Base-by-base conservation (phyloP, 2,888 invertebrate species). In the Sericinus montela region DNA sequence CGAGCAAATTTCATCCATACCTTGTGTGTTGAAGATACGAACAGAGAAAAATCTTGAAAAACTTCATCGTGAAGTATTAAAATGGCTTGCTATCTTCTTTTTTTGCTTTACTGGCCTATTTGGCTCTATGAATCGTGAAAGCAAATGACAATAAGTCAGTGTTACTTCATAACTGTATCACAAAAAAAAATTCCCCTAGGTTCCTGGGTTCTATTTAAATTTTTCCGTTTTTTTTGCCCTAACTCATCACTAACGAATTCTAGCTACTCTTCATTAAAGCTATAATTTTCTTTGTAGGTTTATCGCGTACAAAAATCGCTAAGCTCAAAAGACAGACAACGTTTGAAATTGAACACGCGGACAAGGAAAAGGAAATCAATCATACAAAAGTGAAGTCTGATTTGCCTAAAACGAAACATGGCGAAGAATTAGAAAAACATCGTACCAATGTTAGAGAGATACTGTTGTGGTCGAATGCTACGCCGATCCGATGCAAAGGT, bases 381-480 rank as follows among this genome's bases (percentile, higher is more conserved):
- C n/a, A n/a, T 11, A 11, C 5, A 44, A 28, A 15, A 36, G 8
- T 11, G n/a, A n/a, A 52, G 25, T 13, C 14, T 16, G 34, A 29
- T n/a, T 34, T 50, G 16, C 54, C 57, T 16, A 55, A 49, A 44
- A 51, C 32, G 14, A 58, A 55, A 38, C 55, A 54, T 37, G 60
- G 62, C 7, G 56, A 58, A 40, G 56, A 57, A 38, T 57, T 65
- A 42, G 60, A 62, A 11, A 65, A 61, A 46, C 64, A 65, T 43
- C 55, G 63, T 28, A 58, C 50, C 0, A 75, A 72, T 48, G 55
- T 71, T 9, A 57, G 65, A 48, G 62, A 64, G 48, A 60, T 72
- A 46, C 54, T 75, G 28, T 50, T 58, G 16, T 65, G 59, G 32
- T 69, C 78, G 0, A 80, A 75, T 40, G 76, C 75, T 0, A 75